phyloP scores from a whole-genome alignment of 1,140 invertebrate genomes.

The Drosophila insularis region DNA sequence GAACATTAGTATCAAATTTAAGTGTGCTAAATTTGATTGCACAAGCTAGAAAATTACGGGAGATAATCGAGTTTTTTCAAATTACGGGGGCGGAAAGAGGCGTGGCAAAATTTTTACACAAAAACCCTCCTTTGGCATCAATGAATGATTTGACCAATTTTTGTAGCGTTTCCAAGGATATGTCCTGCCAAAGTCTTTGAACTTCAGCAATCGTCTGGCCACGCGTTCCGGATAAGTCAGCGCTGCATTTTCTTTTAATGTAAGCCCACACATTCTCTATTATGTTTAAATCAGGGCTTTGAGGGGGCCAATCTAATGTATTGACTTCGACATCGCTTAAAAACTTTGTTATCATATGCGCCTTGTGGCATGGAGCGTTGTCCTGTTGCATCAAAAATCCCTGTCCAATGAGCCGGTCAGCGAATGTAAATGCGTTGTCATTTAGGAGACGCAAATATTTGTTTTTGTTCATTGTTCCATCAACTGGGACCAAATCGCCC shows the following conservation, averaged over 20 bases:
- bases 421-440: conserved; percentile 21
- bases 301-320: not conserved
- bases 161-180: not conserved
- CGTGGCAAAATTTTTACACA: too few relatives aligned
- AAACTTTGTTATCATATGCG: not conserved
- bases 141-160: conserved; percentile 3
- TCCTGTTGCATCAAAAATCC: too few relatives aligned
- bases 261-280: too few relatives aligned
- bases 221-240: not conserved
- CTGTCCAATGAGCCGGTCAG: too few relatives aligned
- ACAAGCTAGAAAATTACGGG: too few relatives aligned
- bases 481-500: conserved; percentile 26
- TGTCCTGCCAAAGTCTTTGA: not conserved
- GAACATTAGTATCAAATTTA: too few relatives aligned
- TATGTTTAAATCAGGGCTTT: not conserved
- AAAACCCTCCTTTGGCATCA: not conserved
- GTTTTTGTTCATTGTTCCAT: conserved; percentile 30
- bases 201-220: not conserved
- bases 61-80: too few relatives aligned
- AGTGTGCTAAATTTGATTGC: too few relatives aligned
- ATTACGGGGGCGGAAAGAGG: too few relatives aligned
- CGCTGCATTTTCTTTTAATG: not conserved
- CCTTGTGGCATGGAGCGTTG: conserved; percentile 1
- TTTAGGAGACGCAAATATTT: conserved; percentile 25
- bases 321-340: too few relatives aligned